These are phyloP conservation scores for Leptura quadrifasciata DNA, from an alignment of 2,888 invertebrate species.

Conservation along the genomic window DNA sequence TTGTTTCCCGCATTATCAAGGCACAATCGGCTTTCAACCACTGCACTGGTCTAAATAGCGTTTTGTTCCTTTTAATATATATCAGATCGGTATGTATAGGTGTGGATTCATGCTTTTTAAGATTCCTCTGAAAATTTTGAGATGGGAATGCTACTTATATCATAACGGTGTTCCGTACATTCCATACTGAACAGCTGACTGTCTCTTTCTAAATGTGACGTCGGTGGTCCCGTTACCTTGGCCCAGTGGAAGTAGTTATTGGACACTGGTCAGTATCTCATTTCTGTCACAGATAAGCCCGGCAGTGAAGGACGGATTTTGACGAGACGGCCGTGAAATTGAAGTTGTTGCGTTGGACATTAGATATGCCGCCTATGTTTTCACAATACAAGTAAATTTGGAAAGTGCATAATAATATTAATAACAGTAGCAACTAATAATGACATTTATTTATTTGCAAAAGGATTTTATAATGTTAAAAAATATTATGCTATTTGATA, in stretches of 20 bases:
- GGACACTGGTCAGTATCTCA: constrained; percentile 48
- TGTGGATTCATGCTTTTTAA: constrained; percentile 11
- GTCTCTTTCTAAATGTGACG: constrained; percentile 66
- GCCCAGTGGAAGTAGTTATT: constrained; percentile 65
- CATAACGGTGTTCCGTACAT: constrained; percentile 69
- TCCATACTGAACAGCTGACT: constrained; percentile 68
- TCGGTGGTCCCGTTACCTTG: constrained; percentile 68
- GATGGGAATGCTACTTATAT: constrained; percentile 18
- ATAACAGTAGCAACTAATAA: too few relatives aligned
- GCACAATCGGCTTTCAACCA: background rate
- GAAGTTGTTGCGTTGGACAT: background rate
- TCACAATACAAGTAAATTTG: background rate
- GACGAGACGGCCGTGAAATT: constrained; percentile 11
- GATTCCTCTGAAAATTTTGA: constrained; percentile 14
- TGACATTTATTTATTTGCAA: too few relatives aligned
- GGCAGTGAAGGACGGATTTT: constrained; percentile 33
- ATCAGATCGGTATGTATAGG: background rate
- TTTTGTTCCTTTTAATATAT: background rate
- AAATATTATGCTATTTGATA: too few relatives aligned
- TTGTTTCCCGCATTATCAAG: background rate
- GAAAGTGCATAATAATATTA: too few relatives aligned
- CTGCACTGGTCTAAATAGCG: background rate
- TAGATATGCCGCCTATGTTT: background rate
- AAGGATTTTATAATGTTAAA: too few relatives aligned
- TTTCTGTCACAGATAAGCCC: constrained; percentile 34